Base-by-base conservation (phyloP, 2,888 invertebrate species). In the Platycnemis pennipes region DNA sequence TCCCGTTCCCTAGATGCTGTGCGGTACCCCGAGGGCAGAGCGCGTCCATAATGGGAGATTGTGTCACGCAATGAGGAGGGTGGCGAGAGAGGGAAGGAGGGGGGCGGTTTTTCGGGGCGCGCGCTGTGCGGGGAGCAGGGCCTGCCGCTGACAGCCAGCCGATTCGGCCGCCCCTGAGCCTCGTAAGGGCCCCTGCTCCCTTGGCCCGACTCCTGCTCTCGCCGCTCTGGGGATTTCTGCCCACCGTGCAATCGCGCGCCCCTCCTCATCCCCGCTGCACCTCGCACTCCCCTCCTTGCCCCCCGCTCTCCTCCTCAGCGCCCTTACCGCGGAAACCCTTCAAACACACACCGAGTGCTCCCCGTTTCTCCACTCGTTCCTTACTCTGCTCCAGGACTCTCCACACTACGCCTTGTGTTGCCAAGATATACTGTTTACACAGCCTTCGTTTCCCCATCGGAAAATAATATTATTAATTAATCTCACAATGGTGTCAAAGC, bases 1-100 rank as follows among this genome's bases (percentile, higher is more conserved):
- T n/a, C n/a, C n/a, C n/a, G n/a, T n/a, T n/a, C 95, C 95, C 49
- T 63, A 63, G 26, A 63, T 63, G 53, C 37, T 37, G 53, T 88
- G 88, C 46, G 89, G 89, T 53, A 53, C 56, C 89, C 56, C 53
- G 22, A 56, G 89, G 89, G 89, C 42, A 89, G 63, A 63, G 91
- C 91, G 44, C n/a, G 63, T 42, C 63, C 63, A 91, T 91, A 91
- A 63, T 69, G 69, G 63, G 69, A 69, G 91, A 91, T 69, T 91
- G 91, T 91, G 91, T 91, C 44, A 91, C 63, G 91, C 63, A 2
- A 4, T 11, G 31, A 13, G 31, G 31, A 13, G 77, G 37, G 31
- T 37, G 77, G 8, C 3, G 7, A 31, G 4, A 7, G 69, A 31
- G 31, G 31, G 31, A 3, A 13, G 77, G 37, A 16, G 77, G 8